Percentiles rank a stretch among this genome's conserved stretches.
Conservation (phyloP, 2,113 vertebrate species). For the Recurvirostra avosetta region DNA sequence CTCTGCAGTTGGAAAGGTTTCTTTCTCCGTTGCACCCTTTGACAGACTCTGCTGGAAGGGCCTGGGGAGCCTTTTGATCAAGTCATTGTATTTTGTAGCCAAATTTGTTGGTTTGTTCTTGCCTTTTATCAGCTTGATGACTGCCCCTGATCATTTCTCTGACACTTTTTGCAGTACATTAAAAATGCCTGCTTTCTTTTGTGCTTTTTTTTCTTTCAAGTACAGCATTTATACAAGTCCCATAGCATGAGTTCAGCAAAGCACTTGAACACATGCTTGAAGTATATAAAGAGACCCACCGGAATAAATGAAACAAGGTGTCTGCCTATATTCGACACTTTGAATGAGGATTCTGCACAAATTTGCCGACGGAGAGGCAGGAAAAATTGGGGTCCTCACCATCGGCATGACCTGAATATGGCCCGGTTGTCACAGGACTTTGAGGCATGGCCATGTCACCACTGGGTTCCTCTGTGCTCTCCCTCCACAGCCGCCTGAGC, state of each 20-base stretch:
- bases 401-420: background rate
- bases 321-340: background rate
- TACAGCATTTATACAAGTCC: background rate
- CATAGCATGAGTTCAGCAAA: background rate
- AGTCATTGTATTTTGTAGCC: background rate
- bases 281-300: background rate
- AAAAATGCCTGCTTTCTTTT: background rate
- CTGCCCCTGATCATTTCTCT: background rate
- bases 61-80: background rate
- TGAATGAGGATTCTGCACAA: background rate
- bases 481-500: background rate
- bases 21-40: background rate
- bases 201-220: background rate
- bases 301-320: background rate
- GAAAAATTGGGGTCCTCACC: background rate
- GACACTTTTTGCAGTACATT: background rate
- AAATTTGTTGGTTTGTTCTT: background rate
- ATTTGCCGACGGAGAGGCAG: background rate
- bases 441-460: background rate
- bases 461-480: background rate
- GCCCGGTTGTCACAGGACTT: fast-evolving
- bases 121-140: background rate
- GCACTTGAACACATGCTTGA: background rate
- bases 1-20: background rate
- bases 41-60: background rate